A percentile compares a stretch with the other conserved stretches of the same genome.
phyloP scores from a whole-genome alignment of 2,888 invertebrate genomes.

The Brassicogethes aeneus region DNA sequence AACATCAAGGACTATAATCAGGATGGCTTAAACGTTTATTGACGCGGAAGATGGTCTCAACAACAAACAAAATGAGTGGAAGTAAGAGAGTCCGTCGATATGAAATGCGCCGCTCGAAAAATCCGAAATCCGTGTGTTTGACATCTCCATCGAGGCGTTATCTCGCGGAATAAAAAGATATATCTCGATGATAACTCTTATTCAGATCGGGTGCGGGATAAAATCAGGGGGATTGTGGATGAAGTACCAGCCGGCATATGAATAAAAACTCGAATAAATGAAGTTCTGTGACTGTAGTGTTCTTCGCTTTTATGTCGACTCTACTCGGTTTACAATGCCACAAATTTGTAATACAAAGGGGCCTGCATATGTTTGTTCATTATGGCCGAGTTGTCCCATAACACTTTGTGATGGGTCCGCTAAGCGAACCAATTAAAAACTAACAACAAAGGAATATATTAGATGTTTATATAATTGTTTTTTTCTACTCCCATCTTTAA shows the following conservation, averaged over 20 bases:
- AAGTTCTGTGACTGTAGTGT: constrained; percentile 19
- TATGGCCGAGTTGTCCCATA: constrained; percentile 16
- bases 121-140: constrained; percentile 36
- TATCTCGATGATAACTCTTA: constrained; percentile 34
- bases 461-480: too few species aligned
- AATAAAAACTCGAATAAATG: constrained; percentile 6
- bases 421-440: constrained; percentile 5
- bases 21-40: too few species aligned
- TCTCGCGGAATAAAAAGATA: constrained; percentile 38
- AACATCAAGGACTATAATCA: too few species aligned
- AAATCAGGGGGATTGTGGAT: background rate
- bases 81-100: too few species aligned
- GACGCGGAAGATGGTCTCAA: too few species aligned
- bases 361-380: constrained; percentile 21
- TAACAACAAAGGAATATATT: too few species aligned
- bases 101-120: too few species aligned
- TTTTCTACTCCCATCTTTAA: too few species aligned
- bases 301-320: constrained; percentile 27
- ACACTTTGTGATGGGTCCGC: constrained; percentile 8
- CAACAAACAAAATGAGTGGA: too few species aligned
- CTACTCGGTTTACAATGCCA: constrained; percentile 28
- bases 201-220: background rate
- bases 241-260: constrained; percentile 23
- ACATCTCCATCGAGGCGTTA: constrained; percentile 38
- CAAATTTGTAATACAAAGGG: constrained; percentile 29